Percentiles rank a stretch among this genome's conserved stretches.
phyloP scores from a whole-genome alignment of 1,140 invertebrate species.

The Neodiprion virginianus region DNA sequence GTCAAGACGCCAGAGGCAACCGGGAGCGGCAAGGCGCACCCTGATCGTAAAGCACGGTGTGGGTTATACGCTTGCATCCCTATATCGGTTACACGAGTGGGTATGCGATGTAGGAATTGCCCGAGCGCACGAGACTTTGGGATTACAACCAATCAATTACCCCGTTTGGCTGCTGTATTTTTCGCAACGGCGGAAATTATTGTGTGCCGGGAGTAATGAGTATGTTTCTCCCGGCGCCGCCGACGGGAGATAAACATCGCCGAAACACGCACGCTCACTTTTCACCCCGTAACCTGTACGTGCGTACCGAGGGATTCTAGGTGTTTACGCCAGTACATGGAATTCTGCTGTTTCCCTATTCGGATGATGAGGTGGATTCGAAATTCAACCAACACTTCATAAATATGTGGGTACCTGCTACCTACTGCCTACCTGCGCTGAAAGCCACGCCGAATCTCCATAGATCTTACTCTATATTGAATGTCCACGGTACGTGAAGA shows the following conservation, averaged over 20 bases:
- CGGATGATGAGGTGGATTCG: neutral
- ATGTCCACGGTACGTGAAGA: too few species aligned
- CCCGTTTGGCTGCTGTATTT: conserved; percentile 2
- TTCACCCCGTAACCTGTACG: neutral
- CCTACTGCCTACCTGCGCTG: too few species aligned
- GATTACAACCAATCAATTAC: conserved; percentile 6
- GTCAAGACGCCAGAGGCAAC: neutral
- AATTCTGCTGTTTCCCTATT: neutral
- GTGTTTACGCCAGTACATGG: neutral
- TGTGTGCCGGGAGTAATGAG: conserved; percentile 1
- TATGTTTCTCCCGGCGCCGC: conserved; percentile 1
- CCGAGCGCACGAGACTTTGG: conserved; percentile 4
- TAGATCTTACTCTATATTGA: too few species aligned
- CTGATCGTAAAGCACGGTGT: neutral
- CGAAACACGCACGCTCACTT: conserved; percentile 1
- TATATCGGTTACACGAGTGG: neutral
- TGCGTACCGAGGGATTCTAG: too few species aligned
- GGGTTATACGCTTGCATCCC: neutral
- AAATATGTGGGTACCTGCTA: neutral
- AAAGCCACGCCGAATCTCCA: too few species aligned
- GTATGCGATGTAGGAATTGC: neutral
- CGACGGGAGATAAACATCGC: neutral
- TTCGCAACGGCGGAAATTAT: conserved; percentile 4
- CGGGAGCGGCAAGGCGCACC: neutral
- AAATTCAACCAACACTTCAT: neutral